Evolutionary conservation across 2,888 invertebrate genomes (phyloP), one percentile per base, ranked within the genome.

Genomic region (Nudaria mundana): DNA sequence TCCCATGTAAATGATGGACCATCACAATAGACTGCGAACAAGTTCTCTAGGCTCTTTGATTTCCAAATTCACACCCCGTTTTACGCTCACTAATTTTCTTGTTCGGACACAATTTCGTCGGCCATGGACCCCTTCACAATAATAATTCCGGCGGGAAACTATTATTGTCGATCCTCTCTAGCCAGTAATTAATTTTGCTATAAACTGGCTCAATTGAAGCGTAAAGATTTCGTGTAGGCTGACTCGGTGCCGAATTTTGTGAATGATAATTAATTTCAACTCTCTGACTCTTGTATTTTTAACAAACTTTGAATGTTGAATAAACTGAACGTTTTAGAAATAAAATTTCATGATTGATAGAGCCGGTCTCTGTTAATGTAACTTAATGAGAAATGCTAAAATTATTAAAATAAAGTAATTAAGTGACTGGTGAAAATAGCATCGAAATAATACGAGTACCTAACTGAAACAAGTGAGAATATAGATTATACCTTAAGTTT

Each of bases 21-120:
- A 62, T 71, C 74, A 85, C 85, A 86, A 84, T 85, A 63, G 75
- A 71, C 73, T 66, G 62, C 51, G 71, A 73, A 80, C 76, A 79
- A 84, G 75, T 83, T 76, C 72, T 63, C 64, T 65, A 67, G 66
- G 71, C 83, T 83, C 85, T 85, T 85, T 86, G 85, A 82, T 85
- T 86, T 76, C 73, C 79, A 80, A 83, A 85, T 85, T 85, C 84
- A 79, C 87, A 86, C 86, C 86, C 88, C 72, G 84, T 80, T 86
- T 87, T 82, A 86, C 86, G 87, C 87, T 84, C 80, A 84, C 81
- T 87, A 88, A 88, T 88, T 88, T 88, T 87, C 87, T 88, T 87
- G 85, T 84, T 85, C 86, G 86, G 86, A 84, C 86, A 87, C 85
- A 86, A 85, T 86, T 84, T 81, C 71, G 76, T 58, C 69, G 72